phyloP scores from a whole-genome alignment of 2,113 vertebrate species.

The Jacana jacana region DNA sequence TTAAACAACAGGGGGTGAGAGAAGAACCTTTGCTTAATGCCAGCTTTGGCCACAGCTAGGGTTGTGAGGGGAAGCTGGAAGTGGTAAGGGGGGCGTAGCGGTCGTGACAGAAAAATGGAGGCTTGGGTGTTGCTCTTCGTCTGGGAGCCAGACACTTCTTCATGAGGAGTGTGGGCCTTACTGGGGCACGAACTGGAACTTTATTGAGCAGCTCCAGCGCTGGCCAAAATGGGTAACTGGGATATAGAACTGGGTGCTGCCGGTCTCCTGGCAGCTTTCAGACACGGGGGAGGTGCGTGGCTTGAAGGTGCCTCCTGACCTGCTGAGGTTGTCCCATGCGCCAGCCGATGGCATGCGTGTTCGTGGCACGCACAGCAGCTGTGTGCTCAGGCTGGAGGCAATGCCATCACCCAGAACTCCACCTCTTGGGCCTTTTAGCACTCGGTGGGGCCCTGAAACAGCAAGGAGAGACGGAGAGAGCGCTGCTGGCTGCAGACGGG shows the following conservation, averaged over 20 bases:
- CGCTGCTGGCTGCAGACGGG: background rate
- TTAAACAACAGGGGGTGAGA: background rate
- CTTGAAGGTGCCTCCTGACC: background rate
- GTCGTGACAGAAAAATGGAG: background rate
- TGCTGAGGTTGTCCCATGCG: background rate
- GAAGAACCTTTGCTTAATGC: background rate
- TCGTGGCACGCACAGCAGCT: background rate
- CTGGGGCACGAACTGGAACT: background rate
- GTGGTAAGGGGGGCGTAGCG: background rate
- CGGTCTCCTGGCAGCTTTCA: background rate
- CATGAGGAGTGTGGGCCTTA: background rate
- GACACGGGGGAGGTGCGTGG: background rate
- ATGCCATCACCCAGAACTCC: background rate
- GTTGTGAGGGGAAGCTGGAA: background rate
- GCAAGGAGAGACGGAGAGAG: background rate
- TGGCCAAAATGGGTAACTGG: background rate
- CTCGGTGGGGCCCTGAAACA: background rate
- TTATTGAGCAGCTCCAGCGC: background rate
- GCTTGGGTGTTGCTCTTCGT: background rate
- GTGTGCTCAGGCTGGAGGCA: background rate
- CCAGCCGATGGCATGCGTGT: no score
- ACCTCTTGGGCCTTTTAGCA: background rate
- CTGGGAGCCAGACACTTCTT: background rate
- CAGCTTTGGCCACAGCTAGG: background rate
- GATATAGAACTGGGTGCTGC: background rate